phyloP scores from a whole-genome alignment of 2,113 vertebrate species.

The Elanoides forficatus region DNA sequence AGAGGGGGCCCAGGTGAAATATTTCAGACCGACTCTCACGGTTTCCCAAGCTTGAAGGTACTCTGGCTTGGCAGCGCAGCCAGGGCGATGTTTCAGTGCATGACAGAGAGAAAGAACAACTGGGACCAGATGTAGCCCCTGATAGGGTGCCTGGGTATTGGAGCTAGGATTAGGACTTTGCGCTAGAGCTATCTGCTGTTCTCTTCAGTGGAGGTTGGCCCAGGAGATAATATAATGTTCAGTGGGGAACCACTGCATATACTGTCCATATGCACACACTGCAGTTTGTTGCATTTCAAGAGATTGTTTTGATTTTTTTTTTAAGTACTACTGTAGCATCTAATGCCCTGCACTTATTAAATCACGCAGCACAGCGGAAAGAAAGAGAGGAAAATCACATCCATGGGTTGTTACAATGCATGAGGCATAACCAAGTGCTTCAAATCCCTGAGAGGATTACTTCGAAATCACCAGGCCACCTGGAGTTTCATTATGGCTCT shows the following conservation, averaged over 20 bases:
- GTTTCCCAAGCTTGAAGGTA: background rate
- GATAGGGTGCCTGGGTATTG: background rate
- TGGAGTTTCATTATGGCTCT: conserved; percentile 66
- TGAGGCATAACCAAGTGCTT: conserved; percentile 56
- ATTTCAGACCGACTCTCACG: background rate
- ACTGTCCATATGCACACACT: background rate
- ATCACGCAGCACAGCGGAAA: conserved; percentile 10
- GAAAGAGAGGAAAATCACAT: conserved; percentile 42
- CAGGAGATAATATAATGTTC: background rate
- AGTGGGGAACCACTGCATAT: background rate
- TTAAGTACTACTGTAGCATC: background rate
- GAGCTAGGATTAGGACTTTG: background rate
- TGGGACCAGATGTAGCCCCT: background rate
- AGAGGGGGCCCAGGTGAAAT: background rate
- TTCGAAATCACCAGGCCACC: conserved; percentile 57
- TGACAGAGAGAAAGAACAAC: background rate
- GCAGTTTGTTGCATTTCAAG: background rate
- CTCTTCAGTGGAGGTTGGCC: background rate
- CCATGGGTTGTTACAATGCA: conserved; percentile 58
- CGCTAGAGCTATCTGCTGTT: background rate
- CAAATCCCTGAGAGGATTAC: conserved; percentile 65
- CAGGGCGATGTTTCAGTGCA: background rate
- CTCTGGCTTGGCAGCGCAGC: background rate
- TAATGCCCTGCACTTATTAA: conserved; percentile 47
- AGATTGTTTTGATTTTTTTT: conserved; percentile 3